A percentile compares a stretch with the other conserved stretches of the same genome.
Conservation (phyloP, 2,113 vertebrate species). For the Scalopus aquaticus region DNA sequence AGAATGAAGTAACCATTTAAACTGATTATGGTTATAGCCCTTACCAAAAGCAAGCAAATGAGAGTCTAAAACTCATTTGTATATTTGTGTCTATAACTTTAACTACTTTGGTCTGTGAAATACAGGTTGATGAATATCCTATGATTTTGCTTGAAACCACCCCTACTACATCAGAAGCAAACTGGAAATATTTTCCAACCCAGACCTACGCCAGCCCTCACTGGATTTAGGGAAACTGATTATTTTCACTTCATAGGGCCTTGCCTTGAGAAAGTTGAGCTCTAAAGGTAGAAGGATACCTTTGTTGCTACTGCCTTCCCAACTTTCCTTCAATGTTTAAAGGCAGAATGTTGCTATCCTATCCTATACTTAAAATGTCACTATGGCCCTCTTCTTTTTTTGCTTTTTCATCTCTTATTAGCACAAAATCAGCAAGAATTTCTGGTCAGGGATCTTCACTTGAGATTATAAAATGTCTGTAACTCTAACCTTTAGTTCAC, state of each 20-base stretch:
- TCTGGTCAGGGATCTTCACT: background rate
- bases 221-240: background rate
- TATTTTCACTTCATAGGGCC: background rate
- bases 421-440: conserved; percentile 13
- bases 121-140: background rate
- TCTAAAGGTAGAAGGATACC: background rate
- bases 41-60: background rate
- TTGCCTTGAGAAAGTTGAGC: background rate
- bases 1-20: background rate
- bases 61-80: background rate
- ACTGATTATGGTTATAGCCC: background rate
- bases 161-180: background rate
- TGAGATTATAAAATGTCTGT: background rate
- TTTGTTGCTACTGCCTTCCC: background rate
- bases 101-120: background rate
- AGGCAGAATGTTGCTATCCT: background rate
- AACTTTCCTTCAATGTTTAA: background rate
- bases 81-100: background rate
- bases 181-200: background rate
- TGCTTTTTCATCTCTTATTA: background rate
- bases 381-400: background rate
- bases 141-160: background rate
- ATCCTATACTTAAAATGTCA: background rate
- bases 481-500: background rate
- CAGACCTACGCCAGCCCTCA: background rate